Conservation (phyloP, 2,113 vertebrate species). For the Rhinichthys klamathensis region DNA sequence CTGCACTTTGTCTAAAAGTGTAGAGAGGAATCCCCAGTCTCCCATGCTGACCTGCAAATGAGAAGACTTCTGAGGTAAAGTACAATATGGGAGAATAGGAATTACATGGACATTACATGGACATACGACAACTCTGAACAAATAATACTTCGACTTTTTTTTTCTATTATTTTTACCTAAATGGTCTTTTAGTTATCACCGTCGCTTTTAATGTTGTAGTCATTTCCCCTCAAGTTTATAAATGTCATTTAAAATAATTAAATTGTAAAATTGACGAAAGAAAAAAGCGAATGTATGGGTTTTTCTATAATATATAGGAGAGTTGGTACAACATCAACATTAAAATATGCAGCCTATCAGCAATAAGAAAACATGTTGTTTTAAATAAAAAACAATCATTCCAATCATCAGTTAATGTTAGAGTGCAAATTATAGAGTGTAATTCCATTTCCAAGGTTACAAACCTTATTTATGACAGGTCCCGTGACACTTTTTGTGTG, state of each 20-base stretch:
- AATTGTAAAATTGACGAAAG: background rate
- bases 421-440: background rate
- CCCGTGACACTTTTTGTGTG: background rate
- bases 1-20: conserved; percentile 74
- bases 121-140: too few relatives aligned
- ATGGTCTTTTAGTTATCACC: too few relatives aligned
- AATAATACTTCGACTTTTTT: too few relatives aligned
- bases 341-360: background rate
- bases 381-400: background rate
- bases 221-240: too few relatives aligned
- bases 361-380: background rate
- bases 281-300: background rate
- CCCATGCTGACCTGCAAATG: conserved; percentile 61
- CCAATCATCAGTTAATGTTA: background rate
- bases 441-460: background rate
- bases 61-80: background rate
- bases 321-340: background rate
- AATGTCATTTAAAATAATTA: too few relatives aligned
- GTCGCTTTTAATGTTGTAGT: too few relatives aligned
- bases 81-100: too few relatives aligned
- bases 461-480: background rate
- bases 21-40: conserved; percentile 74
- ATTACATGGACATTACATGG: too few relatives aligned
- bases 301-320: background rate
- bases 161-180: too few relatives aligned